Evolutionary conservation across 2,888 invertebrate species (phyloP).

Genomic region (Linyphia triangularis): DNA sequence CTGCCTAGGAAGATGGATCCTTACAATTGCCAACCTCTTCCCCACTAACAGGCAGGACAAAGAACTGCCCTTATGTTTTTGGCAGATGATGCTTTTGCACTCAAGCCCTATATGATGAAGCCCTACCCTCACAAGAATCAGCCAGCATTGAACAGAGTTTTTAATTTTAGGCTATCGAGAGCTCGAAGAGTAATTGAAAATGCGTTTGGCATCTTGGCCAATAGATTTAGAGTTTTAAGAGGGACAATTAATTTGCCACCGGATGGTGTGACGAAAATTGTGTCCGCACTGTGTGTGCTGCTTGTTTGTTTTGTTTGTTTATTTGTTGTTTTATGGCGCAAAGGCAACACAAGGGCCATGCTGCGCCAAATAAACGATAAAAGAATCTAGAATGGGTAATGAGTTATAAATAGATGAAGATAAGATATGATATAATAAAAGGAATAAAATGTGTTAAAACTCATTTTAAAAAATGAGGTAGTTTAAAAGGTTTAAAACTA

Average conservation of each 20-base stretch:
- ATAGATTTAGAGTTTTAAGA: background rate
- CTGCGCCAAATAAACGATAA: no score
- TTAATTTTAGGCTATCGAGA: constrained; percentile 24
- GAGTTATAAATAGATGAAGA: no score
- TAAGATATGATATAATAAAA: no score
- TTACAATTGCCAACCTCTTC: background rate
- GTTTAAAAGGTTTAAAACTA: no score
- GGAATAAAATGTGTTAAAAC: no score
- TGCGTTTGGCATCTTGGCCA: background rate
- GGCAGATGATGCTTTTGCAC: constrained; percentile 29
- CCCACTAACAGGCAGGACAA: background rate
- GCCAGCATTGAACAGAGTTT: background rate
- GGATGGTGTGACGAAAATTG: background rate
- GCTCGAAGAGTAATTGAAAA: constrained; percentile 13
- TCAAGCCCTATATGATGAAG: background rate
- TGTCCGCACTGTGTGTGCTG: background rate
- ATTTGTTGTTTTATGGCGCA: no score
- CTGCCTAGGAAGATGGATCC: background rate
- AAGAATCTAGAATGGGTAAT: no score
- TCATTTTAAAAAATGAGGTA: no score
- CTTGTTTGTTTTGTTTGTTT: no score
- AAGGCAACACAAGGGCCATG: no score
- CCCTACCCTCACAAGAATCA: background rate
- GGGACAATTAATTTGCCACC: background rate
- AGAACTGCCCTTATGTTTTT: constrained; percentile 12